Evolutionary conservation across 1,140 invertebrate species (phyloP), one percentile per base, ranked within the genome.

Genomic region (Caerostris extrusa): DNA sequence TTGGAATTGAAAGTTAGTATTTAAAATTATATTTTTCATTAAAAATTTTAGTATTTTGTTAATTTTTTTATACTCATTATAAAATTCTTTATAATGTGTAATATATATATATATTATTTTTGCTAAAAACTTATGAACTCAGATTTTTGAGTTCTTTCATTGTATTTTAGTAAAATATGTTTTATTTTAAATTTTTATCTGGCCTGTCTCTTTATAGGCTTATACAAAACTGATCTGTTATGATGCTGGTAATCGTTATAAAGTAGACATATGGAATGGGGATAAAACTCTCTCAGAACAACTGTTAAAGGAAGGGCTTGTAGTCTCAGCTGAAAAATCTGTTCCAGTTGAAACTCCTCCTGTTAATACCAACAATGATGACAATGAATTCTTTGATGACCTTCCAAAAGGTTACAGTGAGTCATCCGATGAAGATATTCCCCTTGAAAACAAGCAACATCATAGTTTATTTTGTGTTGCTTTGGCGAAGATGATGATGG

Each of bases 161-260:
- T 34, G 2, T 34, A 34, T 34, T 34, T 34, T 34, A 34, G 34
- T 34, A 34, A 34, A 34, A 34, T 34, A 34, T 34, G 34, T 34
- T 34, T 34, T 34, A 1, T 34, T 34, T 34, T 1, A 34, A 34
- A 1, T 34, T 34, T 34, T 34, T 34, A 34, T 34, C 34, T 34
- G 0, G 34, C 34, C 34, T 34, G 34, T 53, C 55, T 82, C 14
- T 83, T n/a, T 2, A 5, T 67, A 93, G 92, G 92, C 92, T n/a
- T 93, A 89, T n/a, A 61, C 55, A 60, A 93, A 93, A 81, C 60
- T 64, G 14, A 19, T 7, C 3, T n/a, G 69, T 64, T 93, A 93
- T 88, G 56, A n/a, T 55, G 71, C 69, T 61, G 92, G 92, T 34
- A 77, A 93, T 53, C 85, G 77, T 57, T 93, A 93, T n/a, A 55